Conservation (phyloP, 1,140 invertebrate genomes). For the Drosophila serrata region DNA sequence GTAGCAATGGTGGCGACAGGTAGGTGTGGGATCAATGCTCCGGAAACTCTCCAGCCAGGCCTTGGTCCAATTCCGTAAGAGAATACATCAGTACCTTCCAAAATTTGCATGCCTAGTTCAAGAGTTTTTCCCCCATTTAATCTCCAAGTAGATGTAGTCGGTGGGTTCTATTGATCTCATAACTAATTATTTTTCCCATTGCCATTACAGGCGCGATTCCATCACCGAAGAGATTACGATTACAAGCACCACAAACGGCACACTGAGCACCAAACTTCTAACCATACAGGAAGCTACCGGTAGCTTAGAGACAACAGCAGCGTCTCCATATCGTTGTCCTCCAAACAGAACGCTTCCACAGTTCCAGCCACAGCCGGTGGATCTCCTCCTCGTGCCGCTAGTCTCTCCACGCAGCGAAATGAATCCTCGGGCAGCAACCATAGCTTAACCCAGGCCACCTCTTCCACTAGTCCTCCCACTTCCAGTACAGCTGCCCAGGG, state of each 20-base stretch:
- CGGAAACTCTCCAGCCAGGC: conserved; percentile 46
- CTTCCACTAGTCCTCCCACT: conserved; percentile 41
- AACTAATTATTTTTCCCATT: conserved; percentile 9
- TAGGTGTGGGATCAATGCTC: conserved; percentile 59
- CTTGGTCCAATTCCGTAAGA: conserved; percentile 62
- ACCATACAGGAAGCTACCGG: conserved; percentile 64
- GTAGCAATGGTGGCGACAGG: conserved; percentile 61
- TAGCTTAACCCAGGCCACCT: conserved; percentile 31
- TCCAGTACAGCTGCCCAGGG: conserved; percentile 21
- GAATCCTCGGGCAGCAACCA: conserved; percentile 34
- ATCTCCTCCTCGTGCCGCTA: neutral
- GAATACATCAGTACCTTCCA: conserved; percentile 44
- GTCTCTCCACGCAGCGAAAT: conserved; percentile 15
- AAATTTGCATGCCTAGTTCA: conserved; percentile 74
- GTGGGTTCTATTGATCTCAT: neutral
- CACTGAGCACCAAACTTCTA: conserved; percentile 55
- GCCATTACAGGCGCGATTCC: conserved; percentile 70
- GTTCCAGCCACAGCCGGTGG: neutral
- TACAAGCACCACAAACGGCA: conserved; percentile 50
- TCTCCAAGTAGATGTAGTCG: conserved; percentile 14
- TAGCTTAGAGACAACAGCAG: conserved; percentile 52
- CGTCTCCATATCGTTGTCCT: conserved; percentile 44
- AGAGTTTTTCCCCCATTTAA: conserved; percentile 52
- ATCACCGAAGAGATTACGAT: conserved; percentile 64
- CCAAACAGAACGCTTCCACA: conserved; percentile 57